phyloP scores from a whole-genome alignment of 2,797 vertebrate genomes.

The Chaunax sp. region DNA sequence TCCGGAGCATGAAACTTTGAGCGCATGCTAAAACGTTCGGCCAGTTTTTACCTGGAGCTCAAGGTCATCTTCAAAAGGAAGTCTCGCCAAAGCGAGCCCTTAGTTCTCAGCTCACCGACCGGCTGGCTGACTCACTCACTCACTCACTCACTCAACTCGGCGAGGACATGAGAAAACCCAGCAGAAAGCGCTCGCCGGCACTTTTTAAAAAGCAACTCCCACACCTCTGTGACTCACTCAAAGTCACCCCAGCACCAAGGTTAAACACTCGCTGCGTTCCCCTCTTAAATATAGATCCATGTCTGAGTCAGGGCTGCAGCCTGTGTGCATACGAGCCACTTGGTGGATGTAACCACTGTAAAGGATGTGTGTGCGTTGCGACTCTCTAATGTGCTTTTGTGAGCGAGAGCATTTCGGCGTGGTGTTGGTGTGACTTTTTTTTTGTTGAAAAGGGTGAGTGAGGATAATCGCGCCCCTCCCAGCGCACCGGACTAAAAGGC shows the following conservation, averaged over 20 bases:
- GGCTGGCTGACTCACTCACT: conserved; percentile 36
- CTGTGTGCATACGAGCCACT: conserved; percentile 57
- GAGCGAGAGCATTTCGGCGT: conserved; percentile 43
- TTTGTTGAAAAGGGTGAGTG: conserved; percentile 69
- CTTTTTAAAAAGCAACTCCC: conserved; percentile 54
- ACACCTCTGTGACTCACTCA: conserved; percentile 60
- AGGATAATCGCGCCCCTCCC: conserved; percentile 78
- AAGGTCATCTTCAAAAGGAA: conserved; percentile 72
- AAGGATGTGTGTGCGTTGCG: conserved; percentile 19
- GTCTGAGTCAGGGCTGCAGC: conserved; percentile 49
- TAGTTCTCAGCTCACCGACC: conserved; percentile 50
- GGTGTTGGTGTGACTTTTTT: conserved; percentile 55
- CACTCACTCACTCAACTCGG: conserved; percentile 6
- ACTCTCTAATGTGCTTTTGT: conserved; percentile 52
- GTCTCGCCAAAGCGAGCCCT: conserved; percentile 46
- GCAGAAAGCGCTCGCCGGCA: conserved; percentile 41
- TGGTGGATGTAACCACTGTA: conserved; percentile 39
- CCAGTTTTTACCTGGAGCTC: conserved; percentile 57
- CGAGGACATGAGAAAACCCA: conserved; percentile 32
- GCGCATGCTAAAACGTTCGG: conserved; percentile 64
- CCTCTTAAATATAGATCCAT: conserved; percentile 67
- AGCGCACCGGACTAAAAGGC: conserved; percentile 80
- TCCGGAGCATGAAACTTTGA: conserved; percentile 63
- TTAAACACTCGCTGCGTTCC: conserved; percentile 63
- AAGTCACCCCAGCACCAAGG: conserved; percentile 69